Percentiles rank a stretch among this genome's conserved stretches.
Conservation (phyloP, 37 sponge, comb jelly and placozoan species). For the Ianthella basta region DNA sequence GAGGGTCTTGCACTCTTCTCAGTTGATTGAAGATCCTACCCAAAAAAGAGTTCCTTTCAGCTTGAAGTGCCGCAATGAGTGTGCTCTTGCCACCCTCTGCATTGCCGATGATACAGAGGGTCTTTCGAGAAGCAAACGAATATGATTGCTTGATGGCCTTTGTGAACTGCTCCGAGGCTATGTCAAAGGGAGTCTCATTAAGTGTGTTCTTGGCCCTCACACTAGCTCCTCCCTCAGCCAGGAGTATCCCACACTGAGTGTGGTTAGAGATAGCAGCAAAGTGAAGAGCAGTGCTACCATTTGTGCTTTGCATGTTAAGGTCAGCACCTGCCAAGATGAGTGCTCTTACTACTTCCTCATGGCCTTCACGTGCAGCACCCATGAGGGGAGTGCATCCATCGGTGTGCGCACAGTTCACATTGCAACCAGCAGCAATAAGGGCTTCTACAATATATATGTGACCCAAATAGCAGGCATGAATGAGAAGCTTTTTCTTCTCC, state of each 20-base stretch:
- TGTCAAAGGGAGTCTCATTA: neutral
- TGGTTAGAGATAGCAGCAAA: neutral
- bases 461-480: too few species aligned
- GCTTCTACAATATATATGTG: too few species aligned
- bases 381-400: slow-evolving; percentile 9
- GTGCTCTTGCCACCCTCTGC: slow-evolving; percentile 23
- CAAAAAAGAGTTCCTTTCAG: neutral
- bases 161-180: neutral
- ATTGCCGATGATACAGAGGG: slow-evolving; percentile 15
- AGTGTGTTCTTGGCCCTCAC: neutral
- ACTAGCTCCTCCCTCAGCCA: slow-evolving; percentile 4
- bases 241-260: slow-evolving; percentile 12
- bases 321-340: neutral
- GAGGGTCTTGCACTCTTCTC: neutral
- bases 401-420: too few species aligned
- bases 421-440: too few species aligned
- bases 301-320: neutral
- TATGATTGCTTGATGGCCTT: neutral
- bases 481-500: too few species aligned
- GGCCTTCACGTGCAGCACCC: neutral
- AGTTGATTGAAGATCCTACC: neutral
- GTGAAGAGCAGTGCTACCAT: neutral
- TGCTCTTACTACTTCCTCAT: neutral
- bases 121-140: neutral
- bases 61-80: neutral